phyloP scores from a whole-genome alignment of 2,113 vertebrate species.

The Porphyrio hochstetteri region DNA sequence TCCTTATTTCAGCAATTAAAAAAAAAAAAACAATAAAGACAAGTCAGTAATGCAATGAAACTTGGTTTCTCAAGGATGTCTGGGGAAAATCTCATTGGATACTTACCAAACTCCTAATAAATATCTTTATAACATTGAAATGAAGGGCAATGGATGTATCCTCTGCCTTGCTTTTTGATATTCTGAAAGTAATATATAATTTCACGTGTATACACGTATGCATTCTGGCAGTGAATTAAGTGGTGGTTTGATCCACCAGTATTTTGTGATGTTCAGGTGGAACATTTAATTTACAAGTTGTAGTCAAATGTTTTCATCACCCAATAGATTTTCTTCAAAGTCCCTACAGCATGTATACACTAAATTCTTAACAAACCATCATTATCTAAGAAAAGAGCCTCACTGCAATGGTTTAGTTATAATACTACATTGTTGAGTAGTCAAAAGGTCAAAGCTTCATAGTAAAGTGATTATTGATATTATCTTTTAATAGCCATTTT shows the following conservation, averaged over 20 bases:
- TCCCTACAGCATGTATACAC: background rate
- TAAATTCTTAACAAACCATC: background rate
- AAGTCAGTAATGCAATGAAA: background rate
- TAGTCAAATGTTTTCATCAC: background rate
- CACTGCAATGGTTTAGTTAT: background rate
- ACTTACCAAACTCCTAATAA: background rate
- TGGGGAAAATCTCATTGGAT: background rate
- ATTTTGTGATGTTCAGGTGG: background rate
- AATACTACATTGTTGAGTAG: background rate
- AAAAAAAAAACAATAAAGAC: background rate
- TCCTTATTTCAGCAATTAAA: background rate
- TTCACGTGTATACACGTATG: accelerated
- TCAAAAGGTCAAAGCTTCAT: background rate
- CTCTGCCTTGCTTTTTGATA: background rate
- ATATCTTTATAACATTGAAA: background rate
- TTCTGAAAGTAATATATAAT: background rate
- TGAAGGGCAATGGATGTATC: background rate
- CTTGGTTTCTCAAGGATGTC: background rate
- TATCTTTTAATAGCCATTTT: background rate
- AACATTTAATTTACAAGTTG: background rate
- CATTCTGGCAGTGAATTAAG: background rate
- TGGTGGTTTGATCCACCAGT: background rate
- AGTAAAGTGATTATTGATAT: background rate
- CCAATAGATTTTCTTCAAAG: accelerated
- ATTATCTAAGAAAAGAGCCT: background rate